Evolutionary conservation across 1,140 invertebrate species (phyloP).

Genomic region (Pseudomyrmex flavicornis): DNA sequence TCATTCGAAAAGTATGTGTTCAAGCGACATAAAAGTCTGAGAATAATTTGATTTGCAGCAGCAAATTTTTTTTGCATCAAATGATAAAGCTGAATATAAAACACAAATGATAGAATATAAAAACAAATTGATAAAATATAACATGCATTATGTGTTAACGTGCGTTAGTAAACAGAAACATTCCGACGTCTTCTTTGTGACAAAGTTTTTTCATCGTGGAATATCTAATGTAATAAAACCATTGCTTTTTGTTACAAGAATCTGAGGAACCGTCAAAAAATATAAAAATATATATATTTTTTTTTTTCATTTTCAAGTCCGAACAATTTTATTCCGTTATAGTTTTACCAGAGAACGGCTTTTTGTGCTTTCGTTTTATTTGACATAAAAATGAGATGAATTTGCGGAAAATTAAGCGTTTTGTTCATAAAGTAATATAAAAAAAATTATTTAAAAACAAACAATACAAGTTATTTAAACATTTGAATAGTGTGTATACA

Average conservation of each 20-base stretch:
- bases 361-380: conserved; percentile 37
- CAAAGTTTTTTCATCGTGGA: not conserved
- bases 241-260: no score
- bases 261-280: conserved; percentile 2
- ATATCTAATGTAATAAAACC: no score
- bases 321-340: conserved; percentile 27
- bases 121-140: no score
- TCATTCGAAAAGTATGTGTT: not conserved
- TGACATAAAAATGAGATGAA: conserved; percentile 24
- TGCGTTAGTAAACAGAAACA: no score
- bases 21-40: not conserved
- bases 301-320: not conserved
- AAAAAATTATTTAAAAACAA: not conserved
- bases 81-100: no score
- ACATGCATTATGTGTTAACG: no score
- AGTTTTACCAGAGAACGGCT: conserved; percentile 18
- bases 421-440: conserved; percentile 37
- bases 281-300: conserved; percentile 31
- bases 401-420: conserved; percentile 38
- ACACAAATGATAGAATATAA: no score
- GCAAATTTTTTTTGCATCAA: not conserved
- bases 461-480: not conserved
- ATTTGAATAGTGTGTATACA: not conserved
- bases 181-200: not conserved
- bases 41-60: not conserved